Base-by-base conservation (phyloP, 2,888 invertebrate genomes). In the Odontomyia ornata region DNA sequence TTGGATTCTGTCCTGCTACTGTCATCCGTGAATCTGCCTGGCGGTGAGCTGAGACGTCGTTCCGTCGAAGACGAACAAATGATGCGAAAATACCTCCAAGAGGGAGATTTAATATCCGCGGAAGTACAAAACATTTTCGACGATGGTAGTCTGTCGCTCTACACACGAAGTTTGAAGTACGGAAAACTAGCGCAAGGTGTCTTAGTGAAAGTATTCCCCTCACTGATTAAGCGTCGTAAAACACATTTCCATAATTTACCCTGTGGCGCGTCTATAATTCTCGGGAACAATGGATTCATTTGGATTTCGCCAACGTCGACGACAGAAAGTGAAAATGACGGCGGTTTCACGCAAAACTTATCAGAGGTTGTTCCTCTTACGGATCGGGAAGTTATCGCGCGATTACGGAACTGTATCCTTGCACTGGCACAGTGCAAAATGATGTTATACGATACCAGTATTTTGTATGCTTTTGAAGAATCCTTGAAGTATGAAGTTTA, bases 41-140 rank as follows among this genome's bases (percentile, higher is more conserved):
- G 98, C 30, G 95, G 96, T 76, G 99, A 99, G 89, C 87, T 98
- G 92, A 90, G 98, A 79, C 89, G 97, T 76, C 90, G 97, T 83
- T 96, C 95, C 2, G 94, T 93, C 4, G 98, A 99, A 88, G 99
- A 99, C 89, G 99, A 99, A 85, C 93, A 97, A 84, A 94, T 95
- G 90, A 99, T 99, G 99, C 89, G 99, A 76, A 93, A 94, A 80
- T 97, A 97, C 86, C 88, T 98, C 67, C 93, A 94, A 85, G 97
- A 98, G 87, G 97, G 97, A 21, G 99, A 99, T 87, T 89, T 99
- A 0, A 96, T 99, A 79, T 97, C 97, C 87, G 99, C 98, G 4
- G 98, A 99, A 89, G 98, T 99, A 0, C 98, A 99, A 84, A 95
- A 93, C 84, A 91, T 97, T 4, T 95, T 92, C 84, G 91, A 92